Evolutionary conservation across 37 sponge, comb jelly and placozoan genomes (phyloP).

Genomic region (Axinella damicornis): DNA sequence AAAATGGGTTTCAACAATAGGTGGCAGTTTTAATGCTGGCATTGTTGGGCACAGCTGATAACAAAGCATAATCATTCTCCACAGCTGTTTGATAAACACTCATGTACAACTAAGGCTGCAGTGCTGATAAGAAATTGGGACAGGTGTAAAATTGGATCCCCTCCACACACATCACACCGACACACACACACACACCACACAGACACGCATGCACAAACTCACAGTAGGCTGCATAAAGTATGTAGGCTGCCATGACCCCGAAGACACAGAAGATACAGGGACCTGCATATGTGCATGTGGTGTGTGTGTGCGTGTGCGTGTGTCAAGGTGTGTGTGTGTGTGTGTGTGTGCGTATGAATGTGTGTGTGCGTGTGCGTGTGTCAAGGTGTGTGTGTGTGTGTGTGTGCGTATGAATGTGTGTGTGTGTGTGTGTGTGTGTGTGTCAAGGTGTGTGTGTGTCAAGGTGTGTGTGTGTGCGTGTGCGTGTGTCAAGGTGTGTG

Average conservation of each 20-base stretch:
- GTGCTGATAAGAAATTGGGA: too few species aligned
- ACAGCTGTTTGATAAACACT: too few species aligned
- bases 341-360: too few species aligned
- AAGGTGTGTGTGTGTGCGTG: neutral
- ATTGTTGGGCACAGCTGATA: too few species aligned
- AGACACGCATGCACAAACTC: neutral
- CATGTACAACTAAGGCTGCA: too few species aligned
- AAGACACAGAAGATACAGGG: conserved; percentile 10
- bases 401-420: neutral
- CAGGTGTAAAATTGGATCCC: too few species aligned
- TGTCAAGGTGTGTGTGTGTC: neutral
- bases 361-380: neutral
- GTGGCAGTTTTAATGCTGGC: too few species aligned
- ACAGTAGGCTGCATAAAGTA: conserved; percentile 46
- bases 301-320: neutral
- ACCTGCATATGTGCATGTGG: too few species aligned
- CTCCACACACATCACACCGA: too few species aligned
- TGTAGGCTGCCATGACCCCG: conserved; percentile 8
- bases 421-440: neutral
- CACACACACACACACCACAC: too few species aligned
- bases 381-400: neutral
- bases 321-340: neutral
- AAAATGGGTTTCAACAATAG: neutral
- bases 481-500: too few species aligned
- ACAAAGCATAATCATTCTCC: too few species aligned